These are phyloP conservation scores for Hydrozoanthus tunicans DNA, from an alignment of 64 coral and sea anemone species.

Conservation along the genomic window DNA sequence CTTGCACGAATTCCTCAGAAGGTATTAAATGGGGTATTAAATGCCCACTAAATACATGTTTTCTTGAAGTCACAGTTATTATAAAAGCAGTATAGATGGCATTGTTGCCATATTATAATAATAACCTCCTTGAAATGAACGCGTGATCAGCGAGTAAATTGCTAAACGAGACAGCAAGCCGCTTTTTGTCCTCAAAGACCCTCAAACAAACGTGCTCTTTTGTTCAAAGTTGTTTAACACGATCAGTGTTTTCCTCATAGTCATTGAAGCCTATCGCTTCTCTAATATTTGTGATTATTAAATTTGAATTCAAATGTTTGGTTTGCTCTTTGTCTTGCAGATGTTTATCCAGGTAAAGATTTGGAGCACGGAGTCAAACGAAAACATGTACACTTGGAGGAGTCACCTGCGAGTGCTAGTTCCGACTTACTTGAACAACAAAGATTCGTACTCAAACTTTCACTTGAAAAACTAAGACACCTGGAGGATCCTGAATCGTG, in stretches of 20 bases:
- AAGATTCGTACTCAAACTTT: slow-evolving; percentile 85
- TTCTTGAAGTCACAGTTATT: slow-evolving; percentile 27
- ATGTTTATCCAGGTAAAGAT: slow-evolving; percentile 58
- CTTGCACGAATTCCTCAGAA: slow-evolving; percentile 49
- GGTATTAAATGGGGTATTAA: slow-evolving; percentile 47
- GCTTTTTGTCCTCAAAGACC: slow-evolving; percentile 14
- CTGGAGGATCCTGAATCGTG: slow-evolving; percentile 94
- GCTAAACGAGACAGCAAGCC: not conserved
- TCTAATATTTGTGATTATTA: slow-evolving; percentile 53
- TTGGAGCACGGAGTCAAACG: slow-evolving; percentile 44
- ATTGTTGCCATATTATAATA: slow-evolving; percentile 32
- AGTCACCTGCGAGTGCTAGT: slow-evolving; percentile 25
- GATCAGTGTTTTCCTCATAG: slow-evolving; percentile 45
- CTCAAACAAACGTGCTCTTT: slow-evolving; percentile 46
- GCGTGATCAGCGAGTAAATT: slow-evolving; percentile 20
- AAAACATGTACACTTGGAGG: slow-evolving; percentile 19
- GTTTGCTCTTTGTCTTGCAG: slow-evolving; percentile 46
- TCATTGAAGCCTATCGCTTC: slow-evolving; percentile 40
- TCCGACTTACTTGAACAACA: slow-evolving; percentile 47
- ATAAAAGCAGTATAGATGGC: slow-evolving; percentile 49
- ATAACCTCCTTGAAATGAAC: slow-evolving; percentile 53
- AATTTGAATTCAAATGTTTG: slow-evolving; percentile 56
- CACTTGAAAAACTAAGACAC: slow-evolving; percentile 93
- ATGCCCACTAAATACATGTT: slow-evolving; percentile 37
- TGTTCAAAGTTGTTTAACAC: slow-evolving; percentile 38